Evolutionary conservation across 2,888 invertebrate species (phyloP), one percentile per base, ranked within the genome.

Genomic region (Auanema sp.): DNA sequence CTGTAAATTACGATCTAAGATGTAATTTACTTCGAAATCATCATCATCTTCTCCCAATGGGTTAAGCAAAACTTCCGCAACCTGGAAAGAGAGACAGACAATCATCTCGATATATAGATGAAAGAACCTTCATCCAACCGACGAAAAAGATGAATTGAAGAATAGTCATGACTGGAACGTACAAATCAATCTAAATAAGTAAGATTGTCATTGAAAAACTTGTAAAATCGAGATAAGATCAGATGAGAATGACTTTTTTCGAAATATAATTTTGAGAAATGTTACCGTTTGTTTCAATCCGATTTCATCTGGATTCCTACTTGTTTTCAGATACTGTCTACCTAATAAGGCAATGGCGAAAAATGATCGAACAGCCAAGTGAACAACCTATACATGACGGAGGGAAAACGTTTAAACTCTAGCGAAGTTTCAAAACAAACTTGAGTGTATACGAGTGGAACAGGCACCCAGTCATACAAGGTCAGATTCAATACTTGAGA

Each of bases 401-500:
- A 53, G 33, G 71, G 53, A 70, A 75, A 18, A 77, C 66, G 63
- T 69, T 21, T 21, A 65, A 40, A 42, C n/a, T 25, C 21, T 12
- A 25, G 14, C 25, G 24, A 41, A 21, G 41, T 33, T 66, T 56
- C 18, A 47, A n/a, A 47, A 47, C 18, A n/a, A 6, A 64, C 67
- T 65, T 76, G 76, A 1, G 76, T 76, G 52, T 76, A 76, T 42
- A 74, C 71, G 2, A 75, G 60, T 0, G 76, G 76, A 1, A 77
- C 76, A 6, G 80, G 76, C n/a, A 80, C 79, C 80, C 80, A 81
- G 60, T 80, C 81, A 62, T 67, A 81, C 6, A 81, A 60, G 0
- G 80, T 80, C 18, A 81, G 55, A 12, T 64, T 75, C 11, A 81
- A 68, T 16, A 81, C 75, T 54, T 69, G 67, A 11, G 74, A 67